Base-by-base conservation (phyloP, 2,113 vertebrate species). In the Notothenia rossii region DNA sequence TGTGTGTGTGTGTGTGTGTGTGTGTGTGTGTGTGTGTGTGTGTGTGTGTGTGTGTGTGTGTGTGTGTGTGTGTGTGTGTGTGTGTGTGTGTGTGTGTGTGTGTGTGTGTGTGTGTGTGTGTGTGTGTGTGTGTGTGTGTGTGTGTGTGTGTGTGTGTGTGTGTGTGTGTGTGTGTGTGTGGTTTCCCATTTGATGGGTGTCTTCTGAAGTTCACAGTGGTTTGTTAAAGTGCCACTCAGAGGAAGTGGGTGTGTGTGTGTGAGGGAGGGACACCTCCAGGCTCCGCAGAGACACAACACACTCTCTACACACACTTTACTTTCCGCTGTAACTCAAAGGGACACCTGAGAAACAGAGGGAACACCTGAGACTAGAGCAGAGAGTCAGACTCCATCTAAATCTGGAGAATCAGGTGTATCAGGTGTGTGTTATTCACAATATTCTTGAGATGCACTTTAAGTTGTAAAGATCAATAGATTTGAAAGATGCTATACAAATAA, bases 41-140 rank as follows among this genome's bases (percentile, higher is more conserved):
- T 59, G 45, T 53, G 50, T 63, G 50, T 79, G 64, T 59, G 45
- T 53, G 59, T 83, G 45, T 20, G 25, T 51, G 72, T 48, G 40
- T 45, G 63, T 22, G 63, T 61, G 55, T n/a, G 33, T n/a, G 46
- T 48, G 45, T n/a, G 66, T 10, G 51, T 11, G 54, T n/a, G 29
- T 10, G 45, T 3, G 40, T 33, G 59, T 33, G 58, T 61, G 22
- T 56, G 67, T 46, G 60, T 63, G 55, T 81, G 60, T 62, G 36
- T 53, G 59, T 77, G 49, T 36, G 40, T 45, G 75, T 51, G 46
- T 49, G 61, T 20, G 72, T 54, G 59, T 20, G 40, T 20, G 55
- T 61, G 40, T 15, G 22, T 33, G 22, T 12, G 50, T 22, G 63
- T 46, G 36, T 36, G 36, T 36, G 36, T 54, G 20, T 55, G 58